phyloP scores from a whole-genome alignment of 2,113 vertebrate genomes.

The Petroica traversi region DNA sequence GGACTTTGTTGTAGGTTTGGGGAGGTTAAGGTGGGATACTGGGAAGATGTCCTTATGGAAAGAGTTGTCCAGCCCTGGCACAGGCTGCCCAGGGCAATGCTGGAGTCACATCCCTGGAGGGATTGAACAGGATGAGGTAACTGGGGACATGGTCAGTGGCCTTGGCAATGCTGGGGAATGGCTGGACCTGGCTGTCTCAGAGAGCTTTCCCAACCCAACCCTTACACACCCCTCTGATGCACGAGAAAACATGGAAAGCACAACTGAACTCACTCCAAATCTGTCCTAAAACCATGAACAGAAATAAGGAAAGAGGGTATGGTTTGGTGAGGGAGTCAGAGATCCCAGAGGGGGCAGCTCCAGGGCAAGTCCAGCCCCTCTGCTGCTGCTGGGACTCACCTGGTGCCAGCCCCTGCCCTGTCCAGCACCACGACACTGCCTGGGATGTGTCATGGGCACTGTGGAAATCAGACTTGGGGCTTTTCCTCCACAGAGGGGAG shows the following conservation, averaged over 20 bases:
- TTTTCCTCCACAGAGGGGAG: neutral
- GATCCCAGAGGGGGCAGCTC: neutral
- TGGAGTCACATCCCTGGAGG: too few species aligned
- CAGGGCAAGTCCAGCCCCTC: neutral
- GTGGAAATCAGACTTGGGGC: rapidly evolving
- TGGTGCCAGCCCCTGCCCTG: neutral
- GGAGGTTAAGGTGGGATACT: neutral
- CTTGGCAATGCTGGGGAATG: neutral
- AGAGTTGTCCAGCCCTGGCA: neutral
- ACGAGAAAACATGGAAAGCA: rapidly evolving
- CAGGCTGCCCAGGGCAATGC: neutral
- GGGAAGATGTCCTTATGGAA: neutral
- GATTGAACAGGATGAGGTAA: neutral
- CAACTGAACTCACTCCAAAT: neutral
- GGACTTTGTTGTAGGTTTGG: neutral
- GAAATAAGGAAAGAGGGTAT: rapidly evolving
- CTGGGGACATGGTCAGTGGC: neutral
- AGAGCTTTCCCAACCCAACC: neutral
- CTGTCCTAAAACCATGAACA: neutral
- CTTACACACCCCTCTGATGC: neutral
- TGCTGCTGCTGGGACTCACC: neutral
- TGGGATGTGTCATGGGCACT: rapidly evolving
- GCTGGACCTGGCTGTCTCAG: neutral
- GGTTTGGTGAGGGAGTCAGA: neutral
- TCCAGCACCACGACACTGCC: rapidly evolving